These are phyloP conservation scores for Diorhabda sublineata DNA, from an alignment of 1,140 invertebrate species.

Conservation along the genomic window DNA sequence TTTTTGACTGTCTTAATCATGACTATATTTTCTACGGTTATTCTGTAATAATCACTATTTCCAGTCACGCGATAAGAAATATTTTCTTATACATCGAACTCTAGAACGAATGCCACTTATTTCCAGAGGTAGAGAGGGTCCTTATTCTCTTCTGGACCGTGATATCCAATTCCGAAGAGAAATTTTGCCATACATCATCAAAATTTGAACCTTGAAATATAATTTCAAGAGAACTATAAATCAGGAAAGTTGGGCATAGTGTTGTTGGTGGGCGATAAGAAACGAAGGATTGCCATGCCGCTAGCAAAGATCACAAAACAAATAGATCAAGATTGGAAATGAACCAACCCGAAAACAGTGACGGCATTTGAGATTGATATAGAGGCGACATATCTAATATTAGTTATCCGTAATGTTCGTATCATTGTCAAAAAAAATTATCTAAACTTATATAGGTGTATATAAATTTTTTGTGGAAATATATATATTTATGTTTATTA, in stretches of 20 bases:
- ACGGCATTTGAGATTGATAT: neutral
- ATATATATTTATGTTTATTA: no score
- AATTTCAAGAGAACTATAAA: conserved; percentile 36
- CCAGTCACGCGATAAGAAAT: neutral
- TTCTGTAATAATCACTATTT: neutral
- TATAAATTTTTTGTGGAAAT: no score
- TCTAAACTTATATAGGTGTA: no score
- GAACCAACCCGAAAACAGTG: conserved; percentile 37
- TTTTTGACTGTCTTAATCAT: neutral
- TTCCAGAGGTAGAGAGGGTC: neutral
- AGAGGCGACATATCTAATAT: no score
- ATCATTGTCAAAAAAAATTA: no score
- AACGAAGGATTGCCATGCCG: conserved; percentile 42
- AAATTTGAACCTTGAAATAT: conserved; percentile 33
- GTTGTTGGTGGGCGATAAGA: conserved; percentile 42
- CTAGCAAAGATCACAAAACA: conserved; percentile 47
- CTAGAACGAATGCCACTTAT: neutral
- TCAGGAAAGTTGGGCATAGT: conserved; percentile 27
- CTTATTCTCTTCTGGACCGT: conserved; percentile 9
- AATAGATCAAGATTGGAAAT: conserved; percentile 48
- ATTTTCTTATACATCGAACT: conserved; percentile 4
- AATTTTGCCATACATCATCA: conserved; percentile 14
- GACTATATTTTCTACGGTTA: neutral
- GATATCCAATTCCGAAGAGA: conserved; percentile 16
- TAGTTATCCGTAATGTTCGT: no score